Base-by-base conservation (phyloP, 2,113 vertebrate species). In the Nycticorax nycticorax region DNA sequence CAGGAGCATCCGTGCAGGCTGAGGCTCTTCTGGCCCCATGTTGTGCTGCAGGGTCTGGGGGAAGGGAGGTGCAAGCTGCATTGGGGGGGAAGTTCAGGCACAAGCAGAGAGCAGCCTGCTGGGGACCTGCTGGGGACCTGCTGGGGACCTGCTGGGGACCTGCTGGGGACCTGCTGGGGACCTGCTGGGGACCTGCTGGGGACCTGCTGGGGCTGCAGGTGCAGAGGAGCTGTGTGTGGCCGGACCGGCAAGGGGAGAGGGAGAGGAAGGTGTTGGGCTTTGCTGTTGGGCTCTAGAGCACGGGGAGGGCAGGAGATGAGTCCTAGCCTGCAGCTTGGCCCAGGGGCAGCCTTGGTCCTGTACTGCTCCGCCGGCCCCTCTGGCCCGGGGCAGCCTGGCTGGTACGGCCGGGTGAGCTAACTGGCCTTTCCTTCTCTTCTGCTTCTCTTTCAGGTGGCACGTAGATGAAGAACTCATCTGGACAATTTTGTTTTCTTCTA, bases 401-500 rank as follows among this genome's bases (percentile, higher is more conserved):
- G 63, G 27, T 53, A 3, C 35, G 3, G 0, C 47, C 48, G 71
- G 8, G 14, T 59, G n/a, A 1, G 43, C 80, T 96, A 6, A 96
- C 33, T 56, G 89, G 11, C 33, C 92, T 35, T 27, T 50, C 39
- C 43, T 24, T 52, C 60, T 82, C 45, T 57, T 39, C 23, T 57
- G 4, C 11, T 41, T 41, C 39, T 39, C 39, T 41, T 41, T 13
- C 97, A 97, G 97, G 96, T 85, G 56, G 47, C 0, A 1, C 12
- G 79, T 10, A 69, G 89, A 67, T 76, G 95, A 95, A 85, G 85
- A 93, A 50, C 35, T 77, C 20, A 3, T 93, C 93, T 72, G 84
- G 86, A 91, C 14, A 56, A 59, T 17, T 96, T 75, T 67, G 15
- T 89, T 96, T 95, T 72, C 66, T 88, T 94, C 24, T 81, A 12